A percentile compares a stretch with the other conserved stretches of the same genome.
phyloP scores from a whole-genome alignment of 2,888 invertebrate species.

The Hydroisotoma schaefferi region DNA sequence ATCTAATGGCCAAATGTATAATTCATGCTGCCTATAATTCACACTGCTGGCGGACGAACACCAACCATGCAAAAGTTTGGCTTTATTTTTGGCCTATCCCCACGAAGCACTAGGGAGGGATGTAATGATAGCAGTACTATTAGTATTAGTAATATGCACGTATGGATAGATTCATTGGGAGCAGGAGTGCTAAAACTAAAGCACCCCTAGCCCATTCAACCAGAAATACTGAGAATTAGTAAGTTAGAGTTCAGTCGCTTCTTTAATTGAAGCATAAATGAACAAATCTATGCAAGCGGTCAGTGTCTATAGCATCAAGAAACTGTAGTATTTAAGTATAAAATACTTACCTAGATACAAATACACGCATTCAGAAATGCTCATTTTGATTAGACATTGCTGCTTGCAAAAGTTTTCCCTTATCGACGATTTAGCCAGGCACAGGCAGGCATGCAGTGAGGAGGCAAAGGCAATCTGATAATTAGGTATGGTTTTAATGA shows the following conservation, averaged over 20 bases:
- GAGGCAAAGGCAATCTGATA: constrained; percentile 40
- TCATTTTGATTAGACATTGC: constrained; percentile 18
- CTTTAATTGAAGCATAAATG: not conserved
- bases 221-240: no score
- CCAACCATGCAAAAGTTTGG: constrained; percentile 47
- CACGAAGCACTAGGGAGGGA: constrained; percentile 4
- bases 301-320: not conserved
- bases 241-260: not conserved
- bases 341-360: not conserved
- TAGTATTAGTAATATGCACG: not conserved
- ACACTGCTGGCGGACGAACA: constrained; percentile 43
- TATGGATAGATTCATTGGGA: not conserved
- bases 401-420: constrained; percentile 1
- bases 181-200: not conserved
- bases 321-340: not conserved
- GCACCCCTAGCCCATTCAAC: not conserved
- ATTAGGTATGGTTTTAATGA: constrained; percentile 49
- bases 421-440: constrained; percentile 18
- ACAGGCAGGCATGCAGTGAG: constrained; percentile 11
- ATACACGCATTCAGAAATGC: constrained; percentile 30
- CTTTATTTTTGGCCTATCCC: constrained; percentile 19
- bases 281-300: no score
- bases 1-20: constrained; percentile 49
- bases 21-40: constrained; percentile 48
- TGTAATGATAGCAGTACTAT: constrained; percentile 11